Base-by-base conservation (phyloP, 2,888 invertebrate genomes). In the Orthosia incerta region DNA sequence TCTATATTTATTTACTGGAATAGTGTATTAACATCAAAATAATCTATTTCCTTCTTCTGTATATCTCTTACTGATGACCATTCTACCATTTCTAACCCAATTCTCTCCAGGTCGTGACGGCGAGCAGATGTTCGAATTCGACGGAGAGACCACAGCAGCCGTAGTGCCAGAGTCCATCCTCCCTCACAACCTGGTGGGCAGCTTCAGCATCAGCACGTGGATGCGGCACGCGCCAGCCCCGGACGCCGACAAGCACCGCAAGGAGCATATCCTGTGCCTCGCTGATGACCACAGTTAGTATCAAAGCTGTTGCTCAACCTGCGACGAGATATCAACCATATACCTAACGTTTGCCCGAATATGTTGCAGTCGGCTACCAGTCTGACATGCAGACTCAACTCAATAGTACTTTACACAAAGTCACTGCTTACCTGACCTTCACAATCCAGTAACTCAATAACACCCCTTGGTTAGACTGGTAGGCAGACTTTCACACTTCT, bases 251-350 rank as follows among this genome's bases (percentile, higher is more conserved):
- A 98, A 99, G 88, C 99, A 99, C 91, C 97, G 98, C 84, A 99
- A 99, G 95, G 99, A 99, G 91, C 99, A 99, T 91, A 98, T 99
- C 88, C 96, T 99, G 61, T 99, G 99, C 93, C 98, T 98, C 89
- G 99, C 99, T 45, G 99, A 99, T 94, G 99, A 99, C 91, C 99
- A 99, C 93, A 99, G 99, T 99, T 89, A 97, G 98, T 97, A 51
- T 11, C 48, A 18, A 11, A 7, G 16, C 18, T 18, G 18, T 18
- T 50, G 18, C 0, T 18, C 5, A 18, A 31, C 31, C 31, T 50
- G 4, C 5, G 31, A 55, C 53, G 20, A 55, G 23, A 23, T 23
- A 31, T 31, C 31, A 20, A 20, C 23, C 23, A 55, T 23, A 13
- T 4, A 26, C 2, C 1, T 15, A 13, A 7, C 13, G 5, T 53